Evolutionary conservation across 2,888 invertebrate species (phyloP), one percentile per base, ranked within the genome.

Genomic region (Epiblema foenella): DNA sequence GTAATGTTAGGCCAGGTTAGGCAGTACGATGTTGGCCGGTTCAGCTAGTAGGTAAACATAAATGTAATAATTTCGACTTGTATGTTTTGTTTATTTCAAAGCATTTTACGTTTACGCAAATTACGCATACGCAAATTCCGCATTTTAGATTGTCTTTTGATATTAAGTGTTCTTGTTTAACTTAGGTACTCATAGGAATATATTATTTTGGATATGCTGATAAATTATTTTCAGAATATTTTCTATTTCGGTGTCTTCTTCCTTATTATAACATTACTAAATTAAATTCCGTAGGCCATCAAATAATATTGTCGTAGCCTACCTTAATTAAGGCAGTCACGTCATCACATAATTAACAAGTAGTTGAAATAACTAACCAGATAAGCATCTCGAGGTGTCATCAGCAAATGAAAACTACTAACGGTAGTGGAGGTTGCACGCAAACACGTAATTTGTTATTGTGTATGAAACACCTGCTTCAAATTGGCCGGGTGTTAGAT

Each of bases 321-420:
- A 17, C 15, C 18, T 18, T 57, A 57, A 57, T 66, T 65, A 42
- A 12, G 33, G 10, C 33, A 46, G 20, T 15, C 10, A 37, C 65
- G 17, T 42, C 42, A 46, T 20, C n/a, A 54, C 7, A 37, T 60
- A 66, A 67, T 71, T 66, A 62, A 62, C 62, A 62, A 37, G 62
- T 57, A 57, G 70, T 67, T 62, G 49, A 71, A 67, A 56, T 65
- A 70, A 60, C 69, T 52, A 65, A 66, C 65, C 33, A 57, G 71
- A 71, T 71, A 71, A 66, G 12, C 60, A 71, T 71, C 71, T 67
- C 39, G 33, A 71, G 66, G 67, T 71, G 71, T 71, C 71, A 71
- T 71, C 71, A 71, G 49, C 62, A 57, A 71, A 66, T 66, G 60
- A 66, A 66, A 66, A 60, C 58, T 51, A 66, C 52, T 60, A 66